A percentile compares a stretch with the other conserved stretches of the same genome.
These are phyloP conservation scores for Hermodice carunculata DNA, from an alignment of 2,888 invertebrate species.

Conservation along the genomic window DNA sequence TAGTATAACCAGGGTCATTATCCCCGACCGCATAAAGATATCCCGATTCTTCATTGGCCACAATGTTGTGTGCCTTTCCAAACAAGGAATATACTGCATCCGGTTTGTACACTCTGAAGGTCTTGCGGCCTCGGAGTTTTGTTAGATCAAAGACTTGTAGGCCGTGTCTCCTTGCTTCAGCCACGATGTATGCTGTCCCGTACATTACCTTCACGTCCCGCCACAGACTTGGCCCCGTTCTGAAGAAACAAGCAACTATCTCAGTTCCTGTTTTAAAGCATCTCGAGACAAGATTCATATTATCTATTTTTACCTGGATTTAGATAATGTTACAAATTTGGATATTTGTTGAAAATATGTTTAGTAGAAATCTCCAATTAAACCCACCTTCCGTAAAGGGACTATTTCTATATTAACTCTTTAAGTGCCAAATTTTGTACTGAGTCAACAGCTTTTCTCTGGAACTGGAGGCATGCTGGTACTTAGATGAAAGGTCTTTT, in stretches of 20 bases:
- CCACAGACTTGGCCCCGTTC: slow-evolving; percentile 18
- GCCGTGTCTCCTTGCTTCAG: slow-evolving; percentile 28
- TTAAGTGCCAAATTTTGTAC: no score
- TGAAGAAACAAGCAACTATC: background rate
- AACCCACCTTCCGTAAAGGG: no score
- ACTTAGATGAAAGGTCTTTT: no score
- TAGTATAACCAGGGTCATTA: background rate
- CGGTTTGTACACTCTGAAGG: background rate
- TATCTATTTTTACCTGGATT: no score
- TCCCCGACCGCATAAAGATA: slow-evolving; percentile 26
- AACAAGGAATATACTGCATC: slow-evolving; percentile 12
- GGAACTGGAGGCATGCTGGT: no score
- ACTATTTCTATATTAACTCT: no score
- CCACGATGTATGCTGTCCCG: slow-evolving; percentile 25
- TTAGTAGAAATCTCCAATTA: no score
- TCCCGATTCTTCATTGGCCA: slow-evolving; percentile 16
- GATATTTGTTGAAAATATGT: no score
- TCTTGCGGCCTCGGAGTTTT: background rate
- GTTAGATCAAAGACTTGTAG: slow-evolving; percentile 22
- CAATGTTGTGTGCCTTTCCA: slow-evolving; percentile 33
- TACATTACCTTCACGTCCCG: slow-evolving; percentile 31
- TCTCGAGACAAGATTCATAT: no score
- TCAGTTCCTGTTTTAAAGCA: no score
- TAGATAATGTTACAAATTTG: no score
- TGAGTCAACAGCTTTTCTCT: no score